Percentiles rank a stretch among this genome's conserved stretches.
Evolutionary conservation across 2,888 invertebrate species (phyloP).

Genomic region (Epirrhoe alternata): DNA sequence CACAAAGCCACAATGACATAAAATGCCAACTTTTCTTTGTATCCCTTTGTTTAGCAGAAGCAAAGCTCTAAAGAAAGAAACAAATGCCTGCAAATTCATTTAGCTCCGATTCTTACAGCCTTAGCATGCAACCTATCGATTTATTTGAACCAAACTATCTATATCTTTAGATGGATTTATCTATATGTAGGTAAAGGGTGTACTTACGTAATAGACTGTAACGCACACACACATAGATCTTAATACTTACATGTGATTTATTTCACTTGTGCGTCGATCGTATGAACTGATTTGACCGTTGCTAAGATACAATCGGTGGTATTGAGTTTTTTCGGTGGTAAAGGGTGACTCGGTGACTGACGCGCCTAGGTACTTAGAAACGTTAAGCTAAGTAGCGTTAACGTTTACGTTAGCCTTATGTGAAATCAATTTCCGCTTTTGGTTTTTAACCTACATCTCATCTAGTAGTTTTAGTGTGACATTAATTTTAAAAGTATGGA

Average conservation of each 20-base stretch:
- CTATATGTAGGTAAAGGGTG: conserved; percentile 21
- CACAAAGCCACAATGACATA: too few species aligned
- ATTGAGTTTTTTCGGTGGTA: conserved; percentile 45
- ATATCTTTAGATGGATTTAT: background rate
- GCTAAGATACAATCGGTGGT: conserved; percentile 56
- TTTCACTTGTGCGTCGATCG: conserved; percentile 57
- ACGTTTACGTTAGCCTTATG: too few species aligned
- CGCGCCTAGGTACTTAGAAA: background rate
- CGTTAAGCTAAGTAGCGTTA: too few species aligned
- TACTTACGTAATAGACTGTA: conserved; percentile 49
- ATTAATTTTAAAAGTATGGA: too few species aligned
- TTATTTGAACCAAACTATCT: conserved; percentile 16
- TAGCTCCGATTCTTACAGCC: background rate
- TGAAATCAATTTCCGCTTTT: too few species aligned
- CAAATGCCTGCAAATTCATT: conserved; percentile 16
- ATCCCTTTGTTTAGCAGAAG: too few species aligned
- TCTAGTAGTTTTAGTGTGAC: too few species aligned
- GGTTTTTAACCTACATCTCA: too few species aligned
- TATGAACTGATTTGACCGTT: conserved; percentile 54
- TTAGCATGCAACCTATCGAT: conserved; percentile 29
- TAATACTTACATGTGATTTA: conserved; percentile 60
- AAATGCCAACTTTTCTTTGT: too few species aligned
- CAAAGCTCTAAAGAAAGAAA: conserved; percentile 9
- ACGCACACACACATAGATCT: conserved; percentile 55
- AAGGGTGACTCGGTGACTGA: conserved; percentile 1